Evolutionary conservation across 2,888 invertebrate species (phyloP).

Genomic region (Lycaena phlaeas): DNA sequence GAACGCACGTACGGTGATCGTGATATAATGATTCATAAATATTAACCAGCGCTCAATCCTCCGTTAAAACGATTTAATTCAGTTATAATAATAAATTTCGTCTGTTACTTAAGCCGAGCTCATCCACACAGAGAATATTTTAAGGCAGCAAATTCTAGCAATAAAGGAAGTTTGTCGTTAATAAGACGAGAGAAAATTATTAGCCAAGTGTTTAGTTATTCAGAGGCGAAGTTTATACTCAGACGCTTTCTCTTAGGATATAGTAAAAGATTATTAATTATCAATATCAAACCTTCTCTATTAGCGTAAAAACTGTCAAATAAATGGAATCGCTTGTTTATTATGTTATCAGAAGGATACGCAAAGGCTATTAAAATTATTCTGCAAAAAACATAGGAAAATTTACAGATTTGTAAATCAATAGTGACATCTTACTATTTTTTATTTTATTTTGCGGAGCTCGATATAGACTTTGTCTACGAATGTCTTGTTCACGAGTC

Average conservation of each 20-base stretch:
- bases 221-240: slow-evolving; percentile 24
- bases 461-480: no score
- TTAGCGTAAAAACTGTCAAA: no score
- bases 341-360: no score
- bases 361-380: no score
- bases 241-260: slow-evolving; percentile 7
- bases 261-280: not conserved
- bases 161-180: slow-evolving; percentile 47
- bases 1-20: no score
- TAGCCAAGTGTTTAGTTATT: slow-evolving; percentile 43
- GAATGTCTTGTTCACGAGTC: no score
- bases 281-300: no score
- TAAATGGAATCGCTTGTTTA: no score
- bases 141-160: slow-evolving; percentile 45
- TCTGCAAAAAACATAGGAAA: no score
- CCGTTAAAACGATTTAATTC: slow-evolving; percentile 24
- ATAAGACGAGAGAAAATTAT: slow-evolving; percentile 38
- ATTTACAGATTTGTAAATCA: no score
- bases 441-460: no score
- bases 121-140: slow-evolving; percentile 57
- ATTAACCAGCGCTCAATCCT: slow-evolving; percentile 10
- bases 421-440: no score
- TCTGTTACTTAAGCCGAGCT: slow-evolving; percentile 26
- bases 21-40: slow-evolving; percentile 2
- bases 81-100: slow-evolving; percentile 33